Base-by-base conservation (phyloP, 1,140 invertebrate species). In the Manduca sexta region DNA sequence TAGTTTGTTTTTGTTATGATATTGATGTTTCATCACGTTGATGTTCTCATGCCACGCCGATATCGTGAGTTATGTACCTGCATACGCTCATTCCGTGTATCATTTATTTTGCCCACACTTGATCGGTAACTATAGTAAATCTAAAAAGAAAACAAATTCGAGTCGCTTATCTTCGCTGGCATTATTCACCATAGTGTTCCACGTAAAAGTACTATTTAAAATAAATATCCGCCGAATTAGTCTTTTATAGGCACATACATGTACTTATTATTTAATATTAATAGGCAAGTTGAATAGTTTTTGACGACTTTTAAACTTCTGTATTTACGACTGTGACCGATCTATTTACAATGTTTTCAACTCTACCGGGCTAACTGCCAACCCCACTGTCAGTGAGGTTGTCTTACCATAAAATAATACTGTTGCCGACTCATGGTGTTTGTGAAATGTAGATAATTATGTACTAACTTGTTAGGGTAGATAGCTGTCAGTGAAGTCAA, bases 1-100 rank as follows among this genome's bases (percentile, higher is more conserved):
- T 84, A 84, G 69, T 74, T 69, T 78, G 73, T 75, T 84, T 77
- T 80, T 80, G 78, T 84, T 82, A 69, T 61, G 67, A 63, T 64
- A 76, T 78, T 77, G 71, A 77, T 81, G 75, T 84, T 78, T 75
- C 64, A 64, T 67, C 69, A 74, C 74, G 75, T 81, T 76, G 63
- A 76, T 74, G 75, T 81, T 74, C 60, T 64, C 56, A 67, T 52
- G 61, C 63, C 58, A 68, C 59, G 63, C 41, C 26, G 47, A 34
- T 17, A 40, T 33, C n/a, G 18, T 43, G 12, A 15, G 18, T 34
- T 17, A 34, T 34, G 18, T 33, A 33, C 35, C 31, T 26, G 38
- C 17, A 11, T 49, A 42, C 12, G 18, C 6, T 35, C n/a, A 12
- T 35, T 2, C 34, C 34, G 5, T 26, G 21, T 26, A 26, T 35